Evolutionary conservation across 2,888 invertebrate species (phyloP), one percentile per base, ranked within the genome.

Genomic region (Epirrhoe tristata): DNA sequence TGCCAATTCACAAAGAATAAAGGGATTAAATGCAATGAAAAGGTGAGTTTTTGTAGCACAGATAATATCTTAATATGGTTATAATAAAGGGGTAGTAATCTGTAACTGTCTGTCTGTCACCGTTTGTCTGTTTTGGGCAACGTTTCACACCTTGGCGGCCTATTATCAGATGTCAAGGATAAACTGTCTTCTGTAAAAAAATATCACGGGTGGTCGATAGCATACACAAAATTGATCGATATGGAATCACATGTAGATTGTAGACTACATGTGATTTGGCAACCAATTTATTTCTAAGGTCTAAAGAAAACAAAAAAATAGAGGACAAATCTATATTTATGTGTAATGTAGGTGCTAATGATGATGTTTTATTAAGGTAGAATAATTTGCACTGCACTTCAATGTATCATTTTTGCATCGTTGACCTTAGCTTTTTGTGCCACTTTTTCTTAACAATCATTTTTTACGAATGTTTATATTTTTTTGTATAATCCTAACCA

Each of bases 51-150:
- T 90, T 81, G 80, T 84, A 77, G 63, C 31, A 61, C 76, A 80
- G 91, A 93, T 92, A 83, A 90, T 90, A 91, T 92, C 91, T 91
- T 92, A 91, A 93, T 93, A 88, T 89, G 87, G 83, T 88, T 90
- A 83, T 89, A 85, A 90, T 89, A 87, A 88, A 87, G 82, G 85
- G 87, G 79, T 80, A 80, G 82, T 91, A 92, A 93, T 93, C 93
- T 93, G 91, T 92, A 92, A 92, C 92, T 93, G 93, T 91, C 86
- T 81, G 85, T 82, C 63, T 72, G 74, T 76, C 71, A 75, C 73
- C 74, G 81, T 84, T 86, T 87, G 83, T 83, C 67, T 64, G 73
- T 78, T 84, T 81, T 80, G 70, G 72, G 69, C 84, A 84, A 85
- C 81, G 70, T 83, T 90, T 90, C 77, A 87, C 92, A 92, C 91